Base-by-base conservation (phyloP, 2,113 vertebrate species). In the Pholis gunnellus region DNA sequence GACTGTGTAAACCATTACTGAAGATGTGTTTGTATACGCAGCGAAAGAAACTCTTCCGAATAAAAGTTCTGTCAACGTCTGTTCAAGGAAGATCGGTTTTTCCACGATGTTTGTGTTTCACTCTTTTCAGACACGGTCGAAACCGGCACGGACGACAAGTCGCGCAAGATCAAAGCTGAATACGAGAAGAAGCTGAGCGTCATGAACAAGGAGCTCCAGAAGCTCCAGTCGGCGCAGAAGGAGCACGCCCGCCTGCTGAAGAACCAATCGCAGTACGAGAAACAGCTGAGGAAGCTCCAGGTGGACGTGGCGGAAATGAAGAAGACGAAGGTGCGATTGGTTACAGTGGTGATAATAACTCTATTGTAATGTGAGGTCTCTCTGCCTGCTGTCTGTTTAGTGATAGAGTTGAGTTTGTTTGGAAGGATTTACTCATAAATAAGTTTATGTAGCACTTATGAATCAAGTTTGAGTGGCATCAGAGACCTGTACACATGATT, bases 201-300 rank as follows among this genome's bases (percentile, higher is more conserved):
- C 38, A 99, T 99, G 98, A 98, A 99, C 94, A 98, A 98, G 90
- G 96, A 99, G 89, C 83, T 99, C 2, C 98, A 99, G 80, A 97
- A 98, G 84, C 96, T 99, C 14, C 98, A 99, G 91, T 94, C 96
- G 0, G 98, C 98, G 0, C 98, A 99, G 83, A 99, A 98, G 72
- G 97, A 99, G 44, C 98, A 99, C 22, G 98, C 98, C 7, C 96
- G 98, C 1, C 93, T 99, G 60, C 96, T 99, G 74, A 98, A 97
- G 95, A 99, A 97, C 92, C 98, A 99, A 60, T 97, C 97, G 6
- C 98, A 99, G 36, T 99, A 98, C 79, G 98, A 99, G 95, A 98
- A 96, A n/a, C 98, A 99, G 73, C 95, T 99, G 78, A 97, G 95
- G 91, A 99, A 98, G 89, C 93, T 99, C 29, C 98, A 99, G 90